phyloP scores from a whole-genome alignment of 37 sponge, comb jelly and placozoan species.

The Mnemiopsis leidyi region DNA sequence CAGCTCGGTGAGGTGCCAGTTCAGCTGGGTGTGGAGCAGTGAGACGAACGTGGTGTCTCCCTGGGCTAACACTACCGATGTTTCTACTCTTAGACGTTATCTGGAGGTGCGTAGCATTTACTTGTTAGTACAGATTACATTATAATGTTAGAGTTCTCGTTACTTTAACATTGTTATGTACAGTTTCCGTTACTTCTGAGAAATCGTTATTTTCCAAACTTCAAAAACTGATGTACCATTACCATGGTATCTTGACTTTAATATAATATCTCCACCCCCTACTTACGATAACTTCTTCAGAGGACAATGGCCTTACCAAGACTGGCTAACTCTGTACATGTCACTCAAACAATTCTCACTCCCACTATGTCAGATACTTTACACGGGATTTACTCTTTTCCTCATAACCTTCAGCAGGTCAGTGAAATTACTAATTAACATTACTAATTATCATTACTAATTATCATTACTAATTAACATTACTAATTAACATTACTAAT shows the following conservation, averaged over 20 bases:
- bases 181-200: too few species aligned
- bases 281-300: neutral
- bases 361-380: neutral
- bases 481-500: too few species aligned
- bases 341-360: conserved; percentile 36
- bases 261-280: neutral
- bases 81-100: neutral
- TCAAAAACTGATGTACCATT: too few species aligned
- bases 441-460: too few species aligned
- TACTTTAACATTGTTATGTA: too few species aligned
- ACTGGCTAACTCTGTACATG: neutral
- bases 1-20: neutral
- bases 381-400: neutral
- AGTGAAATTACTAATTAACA: neutral
- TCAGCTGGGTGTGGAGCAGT: conserved; percentile 50
- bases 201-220: too few species aligned
- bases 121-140: too few species aligned
- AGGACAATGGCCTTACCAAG: neutral
- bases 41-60: conserved; percentile 34
- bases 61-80: conserved; percentile 23
- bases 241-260: neutral
- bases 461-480: too few species aligned
- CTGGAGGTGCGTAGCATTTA: too few species aligned
- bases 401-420: conserved; percentile 14
- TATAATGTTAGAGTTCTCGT: too few species aligned